Evolutionary conservation across 2,113 vertebrate species (phyloP).

Genomic region (Cepphus grylle): DNA sequence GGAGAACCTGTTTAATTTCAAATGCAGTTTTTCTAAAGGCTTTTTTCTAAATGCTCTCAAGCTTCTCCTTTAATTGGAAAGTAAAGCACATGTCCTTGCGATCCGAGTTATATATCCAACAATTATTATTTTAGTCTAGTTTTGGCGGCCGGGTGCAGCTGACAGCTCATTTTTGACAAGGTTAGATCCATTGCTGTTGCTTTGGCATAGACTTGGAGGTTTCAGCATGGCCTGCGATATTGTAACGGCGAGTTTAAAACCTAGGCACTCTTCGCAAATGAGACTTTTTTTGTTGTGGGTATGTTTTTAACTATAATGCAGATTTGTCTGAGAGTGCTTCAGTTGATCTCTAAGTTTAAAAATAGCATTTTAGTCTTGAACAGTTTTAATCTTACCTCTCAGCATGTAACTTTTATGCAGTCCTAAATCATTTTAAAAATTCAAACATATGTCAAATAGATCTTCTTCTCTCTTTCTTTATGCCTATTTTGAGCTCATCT

Average conservation of each 20-base stretch:
- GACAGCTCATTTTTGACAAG: neutral
- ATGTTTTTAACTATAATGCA: neutral
- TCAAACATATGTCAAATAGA: constrained; percentile 18
- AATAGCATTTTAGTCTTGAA: neutral
- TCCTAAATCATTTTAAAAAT: constrained; percentile 39
- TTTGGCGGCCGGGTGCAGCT: accelerated
- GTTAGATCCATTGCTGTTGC: neutral
- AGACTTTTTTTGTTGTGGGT: neutral
- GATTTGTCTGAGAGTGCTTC: neutral
- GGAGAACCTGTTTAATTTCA: neutral
- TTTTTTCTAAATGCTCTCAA: neutral
- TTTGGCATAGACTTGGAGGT: accelerated
- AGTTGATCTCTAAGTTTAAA: neutral
- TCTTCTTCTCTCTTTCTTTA: neutral
- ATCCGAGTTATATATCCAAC: neutral
- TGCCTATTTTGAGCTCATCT: constrained; percentile 5
- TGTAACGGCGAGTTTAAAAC: neutral
- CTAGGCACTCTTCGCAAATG: neutral
- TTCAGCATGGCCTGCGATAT: neutral
- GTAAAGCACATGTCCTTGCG: neutral
- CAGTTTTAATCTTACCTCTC: neutral
- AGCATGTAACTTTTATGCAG: neutral
- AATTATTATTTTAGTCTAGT: neutral
- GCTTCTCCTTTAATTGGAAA: neutral
- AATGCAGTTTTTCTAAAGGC: neutral